Percentiles rank a stretch among this genome's conserved stretches.
Evolutionary conservation across 2,797 vertebrate species (phyloP).

Genomic region (Poecilia velifera): DNA sequence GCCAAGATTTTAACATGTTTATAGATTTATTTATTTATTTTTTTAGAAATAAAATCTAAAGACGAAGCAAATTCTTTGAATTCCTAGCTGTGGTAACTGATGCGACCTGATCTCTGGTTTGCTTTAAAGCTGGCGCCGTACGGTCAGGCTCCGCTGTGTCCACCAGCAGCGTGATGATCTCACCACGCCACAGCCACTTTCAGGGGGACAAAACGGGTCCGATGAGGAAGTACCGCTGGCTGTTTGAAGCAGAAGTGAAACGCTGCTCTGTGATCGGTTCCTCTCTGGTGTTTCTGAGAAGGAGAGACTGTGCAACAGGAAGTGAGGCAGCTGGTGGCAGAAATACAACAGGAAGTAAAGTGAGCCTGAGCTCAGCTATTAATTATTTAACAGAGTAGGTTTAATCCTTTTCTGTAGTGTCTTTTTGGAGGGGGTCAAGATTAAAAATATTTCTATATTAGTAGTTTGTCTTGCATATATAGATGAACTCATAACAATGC

Average conservation of each 20-base stretch:
- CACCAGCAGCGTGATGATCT: constrained; percentile 1
- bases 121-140: not conserved
- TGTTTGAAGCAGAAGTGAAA: constrained; percentile 80
- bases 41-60: not conserved
- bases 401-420: not conserved
- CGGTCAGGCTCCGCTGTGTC: not conserved
- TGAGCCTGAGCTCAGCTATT: constrained; percentile 9
- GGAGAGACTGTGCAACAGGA: constrained; percentile 74
- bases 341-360: constrained; percentile 68
- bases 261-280: constrained; percentile 67
- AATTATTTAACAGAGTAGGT: constrained; percentile 8
- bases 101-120: not conserved
- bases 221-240: constrained; percentile 49
- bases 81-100: not conserved
- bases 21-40: not conserved
- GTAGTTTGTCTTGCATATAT: not conserved
- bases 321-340: constrained; percentile 59
- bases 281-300: constrained; percentile 74
- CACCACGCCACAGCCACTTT: not conserved
- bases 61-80: not conserved
- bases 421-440: not conserved
- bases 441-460: not conserved
- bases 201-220: not conserved
- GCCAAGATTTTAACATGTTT: not conserved
- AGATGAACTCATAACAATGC: not conserved